A percentile compares a stretch with the other conserved stretches of the same genome.
These are phyloP conservation scores for Noctua fimbriata DNA, from an alignment of 2,888 invertebrate species.

Conservation along the genomic window DNA sequence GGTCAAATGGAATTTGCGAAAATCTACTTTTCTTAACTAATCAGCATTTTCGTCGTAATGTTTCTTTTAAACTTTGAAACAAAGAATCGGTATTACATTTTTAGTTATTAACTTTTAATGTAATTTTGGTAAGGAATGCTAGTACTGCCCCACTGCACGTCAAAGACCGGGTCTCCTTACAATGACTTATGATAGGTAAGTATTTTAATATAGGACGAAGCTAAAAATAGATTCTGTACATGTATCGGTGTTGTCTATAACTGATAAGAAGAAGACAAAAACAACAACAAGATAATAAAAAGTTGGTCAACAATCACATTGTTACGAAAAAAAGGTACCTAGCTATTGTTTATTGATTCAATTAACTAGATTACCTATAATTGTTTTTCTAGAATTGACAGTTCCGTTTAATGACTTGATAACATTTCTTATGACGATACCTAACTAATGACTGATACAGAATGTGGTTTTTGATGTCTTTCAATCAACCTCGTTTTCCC, in stretches of 20 bases:
- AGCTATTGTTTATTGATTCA: slow-evolving; percentile 12
- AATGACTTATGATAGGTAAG: background rate
- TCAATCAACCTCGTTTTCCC: slow-evolving; percentile 59
- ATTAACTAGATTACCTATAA: slow-evolving; percentile 21
- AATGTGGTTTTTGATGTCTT: slow-evolving; percentile 59
- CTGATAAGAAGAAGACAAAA: slow-evolving; percentile 29
- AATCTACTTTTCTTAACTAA: slow-evolving; percentile 47
- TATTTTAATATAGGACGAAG: slow-evolving; percentile 10
- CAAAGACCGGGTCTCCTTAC: background rate
- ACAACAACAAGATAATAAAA: slow-evolving; percentile 47
- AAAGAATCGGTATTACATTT: background rate
- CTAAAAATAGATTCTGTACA: slow-evolving; percentile 5
- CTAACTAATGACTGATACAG: slow-evolving; percentile 41
- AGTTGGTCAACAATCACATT: slow-evolving; percentile 25
- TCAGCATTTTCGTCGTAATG: background rate
- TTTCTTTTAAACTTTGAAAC: background rate
- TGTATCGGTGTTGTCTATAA: slow-evolving; percentile 13
- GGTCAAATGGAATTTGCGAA: slow-evolving; percentile 75
- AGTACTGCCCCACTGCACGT: background rate
- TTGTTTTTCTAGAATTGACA: slow-evolving; percentile 13
- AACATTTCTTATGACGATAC: slow-evolving; percentile 48
- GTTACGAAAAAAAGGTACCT: slow-evolving; percentile 1
- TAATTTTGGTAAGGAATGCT: background rate
- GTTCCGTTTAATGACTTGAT: slow-evolving; percentile 39
- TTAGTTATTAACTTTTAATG: background rate